Base-by-base conservation (phyloP, 1,140 invertebrate genomes). In the Lucilia cuprina region DNA sequence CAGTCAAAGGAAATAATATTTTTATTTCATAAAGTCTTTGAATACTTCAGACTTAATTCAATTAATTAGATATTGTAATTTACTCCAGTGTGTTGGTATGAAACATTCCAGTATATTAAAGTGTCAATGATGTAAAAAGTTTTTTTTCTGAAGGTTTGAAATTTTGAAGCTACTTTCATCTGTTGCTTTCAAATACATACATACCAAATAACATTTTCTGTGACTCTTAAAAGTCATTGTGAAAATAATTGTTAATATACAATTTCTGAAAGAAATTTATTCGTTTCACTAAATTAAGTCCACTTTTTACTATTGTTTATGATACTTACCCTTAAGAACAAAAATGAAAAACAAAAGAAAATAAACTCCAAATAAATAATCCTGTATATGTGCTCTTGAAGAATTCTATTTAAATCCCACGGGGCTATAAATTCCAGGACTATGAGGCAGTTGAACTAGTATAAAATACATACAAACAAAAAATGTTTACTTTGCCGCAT, bases 211-310 rank as follows among this genome's bases (percentile, higher is more conserved):
- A 55, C 12, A 12, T 55, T 12, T 55, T 55, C 50, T 60, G 14
- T 2, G 14, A 60, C n/a, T n/a, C n/a, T n/a, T n/a, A n/a, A n/a
- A n/a, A n/a, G 55, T 17, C 14, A 60, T 17, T 60, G 55, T 60
- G 14, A 60, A 7, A 41, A 5, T 41, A 5, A 7, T 60, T 60
- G 55, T 60, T 60, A 17, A 60, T n/a, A 14, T n/a, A 17, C 55
- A 60, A 60, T 60, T 60, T n/a, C 55, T 17, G n/a, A 41, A 78
- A 78, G 34, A 78, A 78, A 34, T 47, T 78, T 78, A 47, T 78
- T n/a, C 75, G 75, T 78, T 78, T 41, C 75, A 78, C 75, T 78
- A 78, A 78, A 78, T 78, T 78, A 78, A 78, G 14, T 41, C 35
- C 55, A 60, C 13, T 60, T 60, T 14, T 60, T 60, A n/a, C 14